phyloP scores from a whole-genome alignment of 2,888 invertebrate species.

The Leptinotarsa juncta region DNA sequence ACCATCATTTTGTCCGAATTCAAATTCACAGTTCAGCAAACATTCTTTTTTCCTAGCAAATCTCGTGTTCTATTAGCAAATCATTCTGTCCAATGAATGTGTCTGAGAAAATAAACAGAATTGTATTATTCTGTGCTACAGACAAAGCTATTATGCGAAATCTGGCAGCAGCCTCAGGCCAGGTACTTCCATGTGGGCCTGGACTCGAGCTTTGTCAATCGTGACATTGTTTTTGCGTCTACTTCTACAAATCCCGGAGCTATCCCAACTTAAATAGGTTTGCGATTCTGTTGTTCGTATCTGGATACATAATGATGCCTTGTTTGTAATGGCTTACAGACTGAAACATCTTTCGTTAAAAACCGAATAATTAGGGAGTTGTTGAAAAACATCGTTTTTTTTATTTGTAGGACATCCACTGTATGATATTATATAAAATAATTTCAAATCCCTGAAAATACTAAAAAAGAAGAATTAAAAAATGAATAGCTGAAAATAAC shows the following conservation, averaged over 20 bases:
- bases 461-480: too few relatives aligned
- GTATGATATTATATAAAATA: too few relatives aligned
- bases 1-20: not conserved
- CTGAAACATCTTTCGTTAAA: not conserved
- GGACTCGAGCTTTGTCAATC: constrained; percentile 35
- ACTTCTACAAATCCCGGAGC: constrained; percentile 29
- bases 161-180: constrained; percentile 28
- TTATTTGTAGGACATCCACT: too few relatives aligned
- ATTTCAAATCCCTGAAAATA: too few relatives aligned
- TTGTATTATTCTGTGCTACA: constrained; percentile 30
- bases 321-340: not conserved
- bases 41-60: not conserved
- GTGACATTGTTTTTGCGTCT: constrained; percentile 36
- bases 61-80: not conserved
- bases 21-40: not conserved
- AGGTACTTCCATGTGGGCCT: constrained; percentile 30
- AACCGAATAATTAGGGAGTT: not conserved
- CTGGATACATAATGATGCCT: constrained; percentile 4
- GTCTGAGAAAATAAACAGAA: constrained; percentile 24
- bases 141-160: constrained; percentile 31
- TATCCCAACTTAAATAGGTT: constrained; percentile 21
- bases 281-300: not conserved
- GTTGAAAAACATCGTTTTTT: too few relatives aligned
- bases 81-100: not conserved
- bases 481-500: too few relatives aligned